These are phyloP conservation scores for Ametastegia equiseti DNA, from an alignment of 2,888 invertebrate genomes.

Conservation along the genomic window DNA sequence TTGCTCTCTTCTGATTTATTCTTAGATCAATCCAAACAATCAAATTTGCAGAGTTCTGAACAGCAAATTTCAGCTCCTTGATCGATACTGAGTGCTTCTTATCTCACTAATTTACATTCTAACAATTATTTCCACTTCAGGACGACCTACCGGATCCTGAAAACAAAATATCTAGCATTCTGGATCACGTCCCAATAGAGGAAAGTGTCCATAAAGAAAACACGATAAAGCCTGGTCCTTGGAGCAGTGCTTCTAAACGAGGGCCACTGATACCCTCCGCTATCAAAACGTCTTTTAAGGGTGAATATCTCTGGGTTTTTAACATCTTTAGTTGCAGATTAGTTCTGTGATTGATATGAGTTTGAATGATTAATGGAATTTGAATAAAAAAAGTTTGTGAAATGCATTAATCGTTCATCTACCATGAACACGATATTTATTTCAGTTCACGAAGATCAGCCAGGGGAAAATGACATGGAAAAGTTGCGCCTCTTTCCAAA, in stretches of 20 bases:
- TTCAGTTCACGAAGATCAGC: slow-evolving; percentile 82
- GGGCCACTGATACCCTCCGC: slow-evolving; percentile 68
- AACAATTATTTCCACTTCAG: slow-evolving; percentile 53
- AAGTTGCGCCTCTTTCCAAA: slow-evolving; percentile 69
- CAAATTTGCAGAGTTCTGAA: no score
- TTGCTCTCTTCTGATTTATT: no score
- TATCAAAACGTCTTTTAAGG: slow-evolving; percentile 76
- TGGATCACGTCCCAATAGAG: slow-evolving; percentile 79
- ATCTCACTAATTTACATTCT: not conserved
- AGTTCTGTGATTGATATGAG: no score
- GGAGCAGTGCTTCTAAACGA: slow-evolving; percentile 78
- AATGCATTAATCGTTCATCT: no score
- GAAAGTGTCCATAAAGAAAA: slow-evolving; percentile 83
- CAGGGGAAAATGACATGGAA: slow-evolving; percentile 63
- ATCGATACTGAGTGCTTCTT: not conserved
- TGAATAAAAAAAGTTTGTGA: no score
- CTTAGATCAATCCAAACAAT: no score
- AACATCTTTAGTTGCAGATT: no score
- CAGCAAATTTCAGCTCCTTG: no score
- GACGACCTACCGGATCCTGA: slow-evolving; percentile 65
- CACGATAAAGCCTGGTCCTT: slow-evolving; percentile 83
- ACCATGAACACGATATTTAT: slow-evolving; percentile 41
- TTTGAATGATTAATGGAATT: no score
- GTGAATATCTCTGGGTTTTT: slow-evolving; percentile 63
- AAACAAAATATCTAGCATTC: slow-evolving; percentile 77